These are phyloP conservation scores for Epizoanthus rinbou DNA, from an alignment of 92 coral and sea anemone genomes.

Conservation along the genomic window DNA sequence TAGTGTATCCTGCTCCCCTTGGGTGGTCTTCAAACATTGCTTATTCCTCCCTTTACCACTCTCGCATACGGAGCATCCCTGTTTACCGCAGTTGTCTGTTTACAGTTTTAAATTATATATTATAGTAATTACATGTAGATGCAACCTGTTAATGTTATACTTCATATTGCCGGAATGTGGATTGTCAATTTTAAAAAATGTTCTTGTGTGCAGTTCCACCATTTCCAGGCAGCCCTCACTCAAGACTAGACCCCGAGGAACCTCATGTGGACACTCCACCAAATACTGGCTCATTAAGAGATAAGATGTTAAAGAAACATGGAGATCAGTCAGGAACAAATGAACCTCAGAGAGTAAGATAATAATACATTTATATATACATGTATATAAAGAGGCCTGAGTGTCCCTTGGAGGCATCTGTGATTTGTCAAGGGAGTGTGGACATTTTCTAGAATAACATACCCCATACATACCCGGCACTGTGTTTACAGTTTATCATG, in stretches of 20 bases:
- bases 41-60: slow-evolving; percentile 38
- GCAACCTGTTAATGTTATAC: too few relatives aligned
- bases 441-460: too few relatives aligned
- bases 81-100: slow-evolving; percentile 14
- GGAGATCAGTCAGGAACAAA: background rate
- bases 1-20: slow-evolving; percentile 27
- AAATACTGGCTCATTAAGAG: slow-evolving; percentile 60
- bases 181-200: background rate
- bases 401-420: too few relatives aligned
- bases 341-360: slow-evolving; percentile 8
- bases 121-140: too few relatives aligned
- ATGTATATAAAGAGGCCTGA: too few relatives aligned
- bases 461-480: too few relatives aligned
- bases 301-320: slow-evolving; percentile 62
- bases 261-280: background rate
- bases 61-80: slow-evolving; percentile 2
- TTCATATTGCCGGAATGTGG: too few relatives aligned
- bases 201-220: slow-evolving; percentile 4
- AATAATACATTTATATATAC: too few relatives aligned
- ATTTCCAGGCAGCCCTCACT: slow-evolving; percentile 37
- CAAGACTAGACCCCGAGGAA: slow-evolving; percentile 20
- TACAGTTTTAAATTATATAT: too few relatives aligned
- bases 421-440: too few relatives aligned
- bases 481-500: too few relatives aligned
- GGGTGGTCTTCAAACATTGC: slow-evolving; percentile 26